A percentile compares a stretch with the other conserved stretches of the same genome.
Conservation (phyloP, 2,888 invertebrate species). For the Drosophila colorata region DNA sequence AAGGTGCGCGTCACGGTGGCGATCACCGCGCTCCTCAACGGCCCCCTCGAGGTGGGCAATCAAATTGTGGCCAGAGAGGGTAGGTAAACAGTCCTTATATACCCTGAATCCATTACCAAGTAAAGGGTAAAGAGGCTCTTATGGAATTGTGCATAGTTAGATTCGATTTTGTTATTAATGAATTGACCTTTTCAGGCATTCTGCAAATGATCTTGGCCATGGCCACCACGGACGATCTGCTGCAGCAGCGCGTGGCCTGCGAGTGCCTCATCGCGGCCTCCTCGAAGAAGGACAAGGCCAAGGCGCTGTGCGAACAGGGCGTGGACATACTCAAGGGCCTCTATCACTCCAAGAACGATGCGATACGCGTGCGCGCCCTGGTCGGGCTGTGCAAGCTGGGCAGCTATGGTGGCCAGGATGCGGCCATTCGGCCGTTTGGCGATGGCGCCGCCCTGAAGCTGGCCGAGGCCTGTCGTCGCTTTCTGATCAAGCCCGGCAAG, state of each 20-base stretch:
- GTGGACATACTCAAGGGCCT: slow-evolving; percentile 96
- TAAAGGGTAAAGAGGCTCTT: too few species aligned
- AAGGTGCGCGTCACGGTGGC: slow-evolving; percentile 95
- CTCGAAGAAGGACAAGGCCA: slow-evolving; percentile 98
- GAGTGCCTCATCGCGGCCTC: slow-evolving; percentile 98
- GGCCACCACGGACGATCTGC: slow-evolving; percentile 95
- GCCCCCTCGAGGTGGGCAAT: slow-evolving; percentile 97
- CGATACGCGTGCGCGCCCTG: slow-evolving; percentile 94
- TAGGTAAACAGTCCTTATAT: slow-evolving; percentile 31
- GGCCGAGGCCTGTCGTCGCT: slow-evolving; percentile 96
- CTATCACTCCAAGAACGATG: slow-evolving; percentile 95
- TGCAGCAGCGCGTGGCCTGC: slow-evolving; percentile 97
- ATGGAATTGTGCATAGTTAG: too few species aligned
- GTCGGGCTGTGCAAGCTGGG: slow-evolving; percentile 98
- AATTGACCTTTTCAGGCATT: slow-evolving; percentile 85
- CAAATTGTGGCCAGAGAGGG: slow-evolving; percentile 92
- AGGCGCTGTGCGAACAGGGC: slow-evolving; percentile 94
- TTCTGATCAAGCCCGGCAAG: slow-evolving; percentile 94
- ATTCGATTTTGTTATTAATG: background rate
- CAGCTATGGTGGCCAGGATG: slow-evolving; percentile 97
- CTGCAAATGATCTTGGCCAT: slow-evolving; percentile 98
- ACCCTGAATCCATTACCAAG: background rate
- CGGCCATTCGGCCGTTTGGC: slow-evolving; percentile 96
- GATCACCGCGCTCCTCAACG: slow-evolving; percentile 94
- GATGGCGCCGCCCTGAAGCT: slow-evolving; percentile 97